These are phyloP conservation scores for Euura saliciscinereae DNA, from an alignment of 1,140 invertebrate species.

Conservation along the genomic window DNA sequence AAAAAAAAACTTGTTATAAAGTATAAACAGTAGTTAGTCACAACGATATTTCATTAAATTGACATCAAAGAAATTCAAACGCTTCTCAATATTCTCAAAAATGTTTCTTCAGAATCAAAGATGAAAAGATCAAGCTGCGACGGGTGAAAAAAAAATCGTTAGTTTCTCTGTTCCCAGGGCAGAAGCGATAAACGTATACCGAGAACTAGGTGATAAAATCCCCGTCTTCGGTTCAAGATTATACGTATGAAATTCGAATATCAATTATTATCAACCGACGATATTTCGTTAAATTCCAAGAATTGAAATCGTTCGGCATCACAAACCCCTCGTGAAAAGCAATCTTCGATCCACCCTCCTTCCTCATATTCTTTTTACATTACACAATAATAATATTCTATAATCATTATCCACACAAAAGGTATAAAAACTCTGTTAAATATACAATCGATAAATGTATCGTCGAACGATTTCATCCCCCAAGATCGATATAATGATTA, in stretches of 20 bases:
- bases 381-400: neutral
- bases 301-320: neutral
- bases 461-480: too few relatives aligned
- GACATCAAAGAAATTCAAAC: too few relatives aligned
- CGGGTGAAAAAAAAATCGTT: too few relatives aligned
- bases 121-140: too few relatives aligned
- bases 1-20: neutral
- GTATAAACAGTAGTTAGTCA: neutral
- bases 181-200: too few relatives aligned
- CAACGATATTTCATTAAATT: too few relatives aligned
- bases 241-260: neutral
- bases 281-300: neutral
- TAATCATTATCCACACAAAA: neutral
- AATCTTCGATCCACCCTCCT: neutral
- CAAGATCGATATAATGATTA: slow-evolving; percentile 15
- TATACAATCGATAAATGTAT: too few relatives aligned
- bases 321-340: neutral
- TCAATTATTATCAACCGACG: neutral
- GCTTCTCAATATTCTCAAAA: too few relatives aligned
- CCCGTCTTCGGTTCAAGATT: neutral
- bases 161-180: too few relatives aligned
- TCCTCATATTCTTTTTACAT: neutral
- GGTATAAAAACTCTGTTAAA: neutral
- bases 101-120: too few relatives aligned
- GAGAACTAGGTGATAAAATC: too few relatives aligned